Percentiles rank a stretch among this genome's conserved stretches.
Conservation (phyloP, 2,797 vertebrate species). For the Tarsius wallacei region DNA sequence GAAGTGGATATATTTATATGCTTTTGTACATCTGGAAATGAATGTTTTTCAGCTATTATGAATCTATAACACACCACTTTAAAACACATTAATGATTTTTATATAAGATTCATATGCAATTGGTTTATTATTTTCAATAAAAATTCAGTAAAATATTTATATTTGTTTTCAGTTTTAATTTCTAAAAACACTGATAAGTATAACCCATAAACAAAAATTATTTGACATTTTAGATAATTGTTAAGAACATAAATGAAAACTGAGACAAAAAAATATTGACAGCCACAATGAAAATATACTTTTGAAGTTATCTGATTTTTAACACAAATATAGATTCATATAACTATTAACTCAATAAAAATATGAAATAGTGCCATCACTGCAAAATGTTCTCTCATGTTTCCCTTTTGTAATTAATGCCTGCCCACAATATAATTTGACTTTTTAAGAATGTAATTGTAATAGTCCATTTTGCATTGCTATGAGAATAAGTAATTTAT, state of each 20-base stretch:
- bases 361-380: background rate
- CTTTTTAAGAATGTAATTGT: background rate
- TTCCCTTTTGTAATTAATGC: background rate
- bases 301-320: background rate
- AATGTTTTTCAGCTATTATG: background rate
- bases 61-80: constrained; percentile 23
- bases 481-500: too few relatives aligned
- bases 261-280: background rate
- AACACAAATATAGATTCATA: background rate
- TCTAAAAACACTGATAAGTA: background rate
- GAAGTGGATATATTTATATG: background rate
- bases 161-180: constrained; percentile 7
- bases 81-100: constrained; percentile 36
- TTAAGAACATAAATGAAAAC: constrained; percentile 41
- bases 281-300: background rate
- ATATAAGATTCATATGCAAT: background rate
- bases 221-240: constrained; percentile 42
- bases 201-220: background rate
- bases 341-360: background rate
- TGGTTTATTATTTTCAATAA: background rate
- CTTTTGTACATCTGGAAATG: background rate
- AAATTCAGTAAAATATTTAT: constrained; percentile 36
- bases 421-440: background rate
- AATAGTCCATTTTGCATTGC: too few relatives aligned
- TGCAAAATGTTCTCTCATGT: background rate